These are phyloP conservation scores for Allolobophora icterica DNA, from an alignment of 2,888 invertebrate species.

Conservation along the genomic window DNA sequence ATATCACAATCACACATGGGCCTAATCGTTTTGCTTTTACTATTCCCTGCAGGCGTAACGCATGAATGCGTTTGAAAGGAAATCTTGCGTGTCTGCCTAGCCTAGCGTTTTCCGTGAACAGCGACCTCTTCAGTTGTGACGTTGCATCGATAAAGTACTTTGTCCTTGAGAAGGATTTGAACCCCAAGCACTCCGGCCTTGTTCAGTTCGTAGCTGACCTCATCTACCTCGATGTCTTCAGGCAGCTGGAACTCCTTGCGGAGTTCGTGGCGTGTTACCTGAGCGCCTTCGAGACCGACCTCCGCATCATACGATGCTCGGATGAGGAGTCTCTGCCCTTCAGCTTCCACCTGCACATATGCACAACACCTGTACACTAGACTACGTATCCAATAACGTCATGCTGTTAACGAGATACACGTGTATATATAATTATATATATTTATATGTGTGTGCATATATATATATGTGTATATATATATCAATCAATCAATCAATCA, in stretches of 20 bases:
- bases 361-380: background rate
- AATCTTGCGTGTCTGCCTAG: background rate
- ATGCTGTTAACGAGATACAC: too few relatives aligned
- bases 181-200: background rate
- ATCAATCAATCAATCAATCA: too few relatives aligned
- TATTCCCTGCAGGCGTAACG: background rate
- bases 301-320: conserved; percentile 46
- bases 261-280: conserved; percentile 42
- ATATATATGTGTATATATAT: too few relatives aligned
- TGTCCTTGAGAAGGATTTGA: conserved; percentile 27
- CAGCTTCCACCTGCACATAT: conserved; percentile 38
- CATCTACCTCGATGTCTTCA: conserved; percentile 44
- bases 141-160: conserved; percentile 2
- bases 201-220: conserved; percentile 20
- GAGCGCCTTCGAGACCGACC: conserved; percentile 43
- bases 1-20: background rate
- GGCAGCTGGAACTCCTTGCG: conserved; percentile 47
- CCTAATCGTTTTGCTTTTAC: background rate
- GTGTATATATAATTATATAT: too few relatives aligned
- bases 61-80: background rate
- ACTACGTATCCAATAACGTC: too few relatives aligned
- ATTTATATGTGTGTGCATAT: too few relatives aligned
- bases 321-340: conserved; percentile 42
- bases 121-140: conserved; percentile 28
- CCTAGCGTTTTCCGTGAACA: background rate